Percentiles rank a stretch among this genome's conserved stretches.
These are phyloP conservation scores for Oplegnathus fasciatus DNA, from an alignment of 2,113 vertebrate species.

Conservation along the genomic window DNA sequence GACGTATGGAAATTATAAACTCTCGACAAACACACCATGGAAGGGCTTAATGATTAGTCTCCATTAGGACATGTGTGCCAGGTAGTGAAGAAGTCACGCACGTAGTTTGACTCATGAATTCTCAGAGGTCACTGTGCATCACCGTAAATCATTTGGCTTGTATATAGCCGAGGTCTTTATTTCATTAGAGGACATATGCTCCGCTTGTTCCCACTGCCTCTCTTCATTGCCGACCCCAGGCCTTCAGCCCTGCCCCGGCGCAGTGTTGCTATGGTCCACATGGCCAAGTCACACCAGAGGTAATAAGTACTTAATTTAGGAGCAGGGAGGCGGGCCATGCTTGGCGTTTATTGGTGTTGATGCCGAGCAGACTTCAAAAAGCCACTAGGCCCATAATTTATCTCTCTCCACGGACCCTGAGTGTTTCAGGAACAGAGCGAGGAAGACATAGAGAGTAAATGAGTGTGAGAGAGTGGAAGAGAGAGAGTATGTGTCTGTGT, in stretches of 20 bases:
- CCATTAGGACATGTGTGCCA: conserved; percentile 36
- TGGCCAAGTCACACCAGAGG: conserved; percentile 74
- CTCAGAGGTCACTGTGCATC: conserved; percentile 49
- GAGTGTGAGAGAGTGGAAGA: conserved; percentile 65
- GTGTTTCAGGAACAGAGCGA: conserved; percentile 72
- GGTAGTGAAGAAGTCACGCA: conserved; percentile 37
- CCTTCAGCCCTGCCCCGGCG: conserved; percentile 41
- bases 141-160: conserved; percentile 69
- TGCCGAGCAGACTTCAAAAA: conserved; percentile 82
- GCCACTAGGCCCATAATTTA: conserved; percentile 78
- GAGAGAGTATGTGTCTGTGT: conserved; percentile 51
- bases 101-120: conserved; percentile 45
- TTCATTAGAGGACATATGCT: conserved; percentile 72
- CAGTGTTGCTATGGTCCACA: conserved; percentile 52
- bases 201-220: conserved; percentile 43
- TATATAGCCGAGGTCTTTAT: conserved; percentile 65
- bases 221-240: conserved; percentile 41
- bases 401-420: conserved; percentile 74
- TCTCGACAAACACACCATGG: background rate
- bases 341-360: conserved; percentile 81
- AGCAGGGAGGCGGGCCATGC: conserved; percentile 69
- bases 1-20: conserved; percentile 19
- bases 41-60: conserved; percentile 21
- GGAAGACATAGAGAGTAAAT: conserved; percentile 72
- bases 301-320: conserved; percentile 84